Evolutionary conservation across 2,888 invertebrate genomes (phyloP), one percentile per base, ranked within the genome.

Genomic region (Hirtodrosophila duncani): DNA sequence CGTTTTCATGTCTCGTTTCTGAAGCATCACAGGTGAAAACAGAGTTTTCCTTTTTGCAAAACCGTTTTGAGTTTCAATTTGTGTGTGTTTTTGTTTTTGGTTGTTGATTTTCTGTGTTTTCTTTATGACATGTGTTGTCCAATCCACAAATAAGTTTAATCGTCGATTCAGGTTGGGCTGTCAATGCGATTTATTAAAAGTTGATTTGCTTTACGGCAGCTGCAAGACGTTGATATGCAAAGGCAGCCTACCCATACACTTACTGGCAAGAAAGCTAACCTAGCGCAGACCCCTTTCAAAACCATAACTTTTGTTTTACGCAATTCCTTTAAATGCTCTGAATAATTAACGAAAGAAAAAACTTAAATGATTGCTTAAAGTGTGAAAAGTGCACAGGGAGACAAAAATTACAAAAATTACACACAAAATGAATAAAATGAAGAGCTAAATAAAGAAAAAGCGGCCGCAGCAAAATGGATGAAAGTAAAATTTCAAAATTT

Each of bases 401-500:
- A 33, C 10, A 36, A 4, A 17, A n/a, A n/a, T 21, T 27, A 18
- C 41, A 31, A 39, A 39, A 51, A 27, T 34, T 17, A 36, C 8
- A 36, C 8, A 16, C 23, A 27, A 7, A 30, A 3, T 23, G 41
- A 37, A 55, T 20, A 58, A 33, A 61, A 49, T 13, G 33, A 17
- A 37, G 4, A 36, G 23, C 5, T 30, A 16, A n/a, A 27, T 31
- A 27, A 6, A 51, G 29, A 49, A 21, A 52, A 56, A 9, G 43
- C 31, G 30, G 26, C 37, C 39, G 34, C 37, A 14, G 48, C 37
- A 37, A 63, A 57, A 51, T 79, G 75, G 45, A 70, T 78, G 79
- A 72, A 72, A 72, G 72, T 79, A 79, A 79, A 62, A 64, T 75
- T 66, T 66, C 44, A 65, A 71, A 71, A 71, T 59, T 18, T 59